Conservation (phyloP, 2,113 vertebrate genomes). For the Siniperca knerii region DNA sequence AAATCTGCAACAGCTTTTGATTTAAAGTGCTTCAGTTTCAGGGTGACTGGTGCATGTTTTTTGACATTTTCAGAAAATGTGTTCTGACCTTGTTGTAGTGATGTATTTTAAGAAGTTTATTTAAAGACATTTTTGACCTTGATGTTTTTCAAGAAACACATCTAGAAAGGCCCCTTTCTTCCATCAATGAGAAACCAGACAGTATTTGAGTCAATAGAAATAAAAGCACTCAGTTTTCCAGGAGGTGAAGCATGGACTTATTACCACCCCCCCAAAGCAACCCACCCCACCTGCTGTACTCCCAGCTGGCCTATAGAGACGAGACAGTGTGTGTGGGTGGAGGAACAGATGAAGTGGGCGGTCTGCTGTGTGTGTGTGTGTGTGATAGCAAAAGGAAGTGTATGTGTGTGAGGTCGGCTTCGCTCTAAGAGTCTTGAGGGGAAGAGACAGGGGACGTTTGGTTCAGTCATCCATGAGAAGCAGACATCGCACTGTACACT, state of each 20-base stretch:
- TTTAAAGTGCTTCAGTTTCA: background rate
- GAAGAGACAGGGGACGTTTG: slow-evolving; percentile 23
- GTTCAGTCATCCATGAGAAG: slow-evolving; percentile 43
- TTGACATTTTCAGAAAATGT: slow-evolving; percentile 25
- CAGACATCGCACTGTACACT: slow-evolving; percentile 33
- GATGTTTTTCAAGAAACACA: slow-evolving; percentile 12
- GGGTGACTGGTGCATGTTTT: background rate
- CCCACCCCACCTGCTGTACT: slow-evolving; percentile 69
- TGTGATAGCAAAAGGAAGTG: slow-evolving; percentile 14
- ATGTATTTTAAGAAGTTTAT: slow-evolving; percentile 1
- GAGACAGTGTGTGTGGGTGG: slow-evolving; percentile 58
- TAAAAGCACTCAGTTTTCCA: slow-evolving; percentile 17
- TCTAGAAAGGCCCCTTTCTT: background rate
- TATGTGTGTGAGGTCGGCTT: background rate
- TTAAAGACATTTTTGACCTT: too few species aligned
- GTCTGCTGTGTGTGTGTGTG: background rate
- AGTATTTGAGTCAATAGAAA: background rate
- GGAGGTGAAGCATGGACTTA: slow-evolving; percentile 54
- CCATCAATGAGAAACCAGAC: background rate
- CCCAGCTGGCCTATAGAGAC: slow-evolving; percentile 68
- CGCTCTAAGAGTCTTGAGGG: slow-evolving; percentile 18
- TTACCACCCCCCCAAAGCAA: slow-evolving; percentile 31
- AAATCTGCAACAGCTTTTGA: background rate
- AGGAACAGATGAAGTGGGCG: slow-evolving; percentile 74
- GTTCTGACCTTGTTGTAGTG: slow-evolving; percentile 1